Base-by-base conservation (phyloP, 2,797 vertebrate genomes). In the Epinephelus awoara region DNA sequence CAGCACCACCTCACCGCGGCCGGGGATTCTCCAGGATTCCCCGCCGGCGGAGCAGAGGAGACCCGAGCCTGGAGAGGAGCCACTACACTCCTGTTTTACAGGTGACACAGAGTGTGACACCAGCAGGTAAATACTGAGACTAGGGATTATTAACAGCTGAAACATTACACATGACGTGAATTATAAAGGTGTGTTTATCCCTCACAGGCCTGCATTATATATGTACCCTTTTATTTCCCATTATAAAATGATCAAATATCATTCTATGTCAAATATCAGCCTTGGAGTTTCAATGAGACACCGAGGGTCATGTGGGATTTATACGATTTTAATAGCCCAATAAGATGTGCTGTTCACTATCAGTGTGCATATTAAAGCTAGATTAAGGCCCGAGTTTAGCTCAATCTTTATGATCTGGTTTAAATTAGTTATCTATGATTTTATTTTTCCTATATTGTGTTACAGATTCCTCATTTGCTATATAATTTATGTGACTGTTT, bases 1-100 rank as follows among this genome's bases (percentile, higher is more conserved):
- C 64, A 6, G 25, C 54, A 2, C 84, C 63, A 3, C 84, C 63
- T 75, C 76, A 21, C 42, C 57, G 18, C 46, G 42, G 61, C 65
- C 66, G 3, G 70, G 79, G 82, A 78, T 68, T 42, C 58, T 76
- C 42, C 77, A 68, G 68, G 67, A 44, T 67, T 23, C 55, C 81
- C 72, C 71, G 27, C 29, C 29, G 64, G 67, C 6, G 47, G 40
- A 70, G 47, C 44, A 72, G 61, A 74, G 61, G 40, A 18, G 46
- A 38, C 38, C 80, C 51, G 34, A 54, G 4, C 44, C 46, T 3
- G 15, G 29, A 71, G 64, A 42, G 23, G n/a, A n/a, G 1, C 1
- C 71, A 42, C 18, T 29, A 11, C 17, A 42, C 19, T 66, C 6
- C 49, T 10, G 12, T 29, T 46, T 10, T 14, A 21, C 12, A 23